Base-by-base conservation (phyloP, 2,113 vertebrate genomes). In the Symphodus melops region DNA sequence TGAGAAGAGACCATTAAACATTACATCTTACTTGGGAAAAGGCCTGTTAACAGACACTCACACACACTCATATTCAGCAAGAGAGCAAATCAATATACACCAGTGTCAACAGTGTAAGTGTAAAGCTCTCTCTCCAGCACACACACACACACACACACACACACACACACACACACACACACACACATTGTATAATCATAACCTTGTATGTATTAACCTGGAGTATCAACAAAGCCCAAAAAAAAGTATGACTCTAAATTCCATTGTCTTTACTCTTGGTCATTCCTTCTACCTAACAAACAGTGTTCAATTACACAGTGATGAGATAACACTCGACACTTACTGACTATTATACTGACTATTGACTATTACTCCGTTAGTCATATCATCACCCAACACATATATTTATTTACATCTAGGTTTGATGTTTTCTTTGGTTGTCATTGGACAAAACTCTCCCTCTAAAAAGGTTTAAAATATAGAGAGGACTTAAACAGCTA, bases 11-110 rank as follows among this genome's bases (percentile, higher is more conserved):
- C 75, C 81, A 87, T 80, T 89, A 85, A 90, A 84, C 68, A 68
- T 85, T 61, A 88, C 85, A 89, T 91, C 87, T 86, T 72, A 82
- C 86, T 85, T 77, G 65, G 59, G 76, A 74, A 82, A 79, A 77
- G n/a, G 52, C 72, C 54, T 81, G 63, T 82, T 68, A 79, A 69
- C 48, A 53, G 36, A 62, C 54, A 64, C 25, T 46, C 79, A 75
- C 62, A 44, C 68, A 84, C 75, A 63, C 68, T 56, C 55, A 77
- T 68, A 75, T 74, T 86, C 63, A 82, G 68, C 68, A 20, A 21
- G 72, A 80, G 69, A 84, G 69, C 68, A 85, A 85, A 85, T 88
- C 83, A 85, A 86, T 86, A 83, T 60, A 79, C 79, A 82, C 25
- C 76, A 66, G 56, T 81, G 53, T 74, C n/a, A 64, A 63, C 48